These are phyloP conservation scores for Mycetomoellerius zeteki DNA, from an alignment of 1,140 invertebrate species.

Conservation along the genomic window DNA sequence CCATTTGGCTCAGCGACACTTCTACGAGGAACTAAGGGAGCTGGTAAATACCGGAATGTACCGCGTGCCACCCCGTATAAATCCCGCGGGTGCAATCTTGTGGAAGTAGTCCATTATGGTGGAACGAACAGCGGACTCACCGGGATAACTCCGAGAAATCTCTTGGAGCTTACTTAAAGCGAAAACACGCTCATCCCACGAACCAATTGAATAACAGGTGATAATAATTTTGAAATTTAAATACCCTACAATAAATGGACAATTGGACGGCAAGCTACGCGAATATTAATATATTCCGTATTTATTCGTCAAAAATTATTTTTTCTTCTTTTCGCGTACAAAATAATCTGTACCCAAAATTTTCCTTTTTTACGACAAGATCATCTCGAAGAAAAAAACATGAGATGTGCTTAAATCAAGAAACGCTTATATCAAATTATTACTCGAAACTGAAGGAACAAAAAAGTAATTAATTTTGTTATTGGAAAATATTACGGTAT, in stretches of 20 bases:
- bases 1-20: constrained; percentile 44
- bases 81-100: constrained; percentile 48
- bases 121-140: neutral
- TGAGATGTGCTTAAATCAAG: neutral
- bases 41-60: constrained; percentile 48
- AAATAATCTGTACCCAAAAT: neutral
- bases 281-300: neutral
- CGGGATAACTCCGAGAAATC: neutral
- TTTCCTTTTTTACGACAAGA: neutral
- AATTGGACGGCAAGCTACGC: neutral
- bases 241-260: neutral
- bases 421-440: constrained; percentile 3
- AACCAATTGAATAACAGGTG: constrained; percentile 15
- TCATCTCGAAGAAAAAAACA: neutral
- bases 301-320: neutral
- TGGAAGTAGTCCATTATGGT: constrained; percentile 32
- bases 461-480: neutral
- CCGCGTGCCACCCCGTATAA: constrained; percentile 48
- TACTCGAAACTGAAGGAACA: neutral
- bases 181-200: neutral
- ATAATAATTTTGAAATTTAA: constrained; percentile 38
- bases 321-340: neutral
- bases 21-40: constrained; percentile 22
- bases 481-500: constrained; percentile 7
- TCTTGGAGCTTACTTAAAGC: constrained; percentile 8